A percentile compares a stretch with the other conserved stretches of the same genome.
Conservation (phyloP, 2,797 vertebrate genomes). For the Takifugu ocellatus region DNA sequence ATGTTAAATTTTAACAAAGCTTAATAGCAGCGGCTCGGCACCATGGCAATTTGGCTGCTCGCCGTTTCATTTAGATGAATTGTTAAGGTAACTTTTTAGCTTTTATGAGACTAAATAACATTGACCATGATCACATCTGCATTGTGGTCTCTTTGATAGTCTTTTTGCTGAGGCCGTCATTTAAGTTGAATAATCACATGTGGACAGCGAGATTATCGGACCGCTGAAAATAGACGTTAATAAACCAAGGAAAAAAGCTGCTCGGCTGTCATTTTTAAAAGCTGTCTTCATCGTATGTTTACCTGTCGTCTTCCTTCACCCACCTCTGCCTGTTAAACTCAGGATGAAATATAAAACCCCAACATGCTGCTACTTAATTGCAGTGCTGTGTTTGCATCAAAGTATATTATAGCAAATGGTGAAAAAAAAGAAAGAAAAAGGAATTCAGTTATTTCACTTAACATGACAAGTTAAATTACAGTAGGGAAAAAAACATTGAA, state of each 20-base stretch:
- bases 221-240: slow-evolving; percentile 25
- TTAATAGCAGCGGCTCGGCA: neutral
- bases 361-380: slow-evolving; percentile 8
- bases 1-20: slow-evolving; percentile 14
- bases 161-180: slow-evolving; percentile 5
- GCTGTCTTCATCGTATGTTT: slow-evolving; percentile 35
- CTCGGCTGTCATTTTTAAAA: slow-evolving; percentile 32
- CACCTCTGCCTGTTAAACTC: slow-evolving; percentile 14
- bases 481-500: neutral
- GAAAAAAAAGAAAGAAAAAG: neutral
- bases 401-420: no score
- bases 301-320: slow-evolving; percentile 16
- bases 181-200: slow-evolving; percentile 26
- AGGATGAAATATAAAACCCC: slow-evolving; percentile 11
- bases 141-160: neutral
- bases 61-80: slow-evolving; percentile 25
- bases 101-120: slow-evolving; percentile 14
- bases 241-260: slow-evolving; percentile 36
- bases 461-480: neutral
- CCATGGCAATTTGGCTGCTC: slow-evolving; percentile 15
- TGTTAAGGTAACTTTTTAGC: slow-evolving; percentile 4
- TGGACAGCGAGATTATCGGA: slow-evolving; percentile 17
- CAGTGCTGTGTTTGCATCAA: neutral
- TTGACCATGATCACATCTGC: neutral
- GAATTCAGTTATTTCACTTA: neutral